Evolutionary conservation across 2,888 invertebrate species (phyloP), one percentile per base, ranked within the genome.

Genomic region (Andrena bucephala): DNA sequence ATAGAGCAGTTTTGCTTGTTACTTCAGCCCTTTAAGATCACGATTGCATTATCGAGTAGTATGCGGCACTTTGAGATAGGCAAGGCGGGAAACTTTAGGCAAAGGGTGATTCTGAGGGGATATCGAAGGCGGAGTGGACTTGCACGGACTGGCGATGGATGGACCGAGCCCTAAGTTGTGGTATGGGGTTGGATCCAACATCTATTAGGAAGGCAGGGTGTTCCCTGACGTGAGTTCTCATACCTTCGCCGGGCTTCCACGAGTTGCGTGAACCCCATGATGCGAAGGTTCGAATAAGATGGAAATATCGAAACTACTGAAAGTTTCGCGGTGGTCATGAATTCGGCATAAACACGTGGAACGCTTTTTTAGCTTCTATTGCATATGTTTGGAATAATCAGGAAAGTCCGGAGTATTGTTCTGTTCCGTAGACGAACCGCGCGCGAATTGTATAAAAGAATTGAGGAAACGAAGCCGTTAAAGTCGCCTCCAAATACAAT

Each of bases 231-330:
- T 5, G 36, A 36, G 52, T 20, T n/a, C 8, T 42, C 59, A 59
- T 65, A 78, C 42, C 42, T 42, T 42, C 42, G 13, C 16, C 16
- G 42, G 16, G 16, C 42, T 42, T 13, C 42, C 13, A 5, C 0
- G 16, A 16, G 42, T 42, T 13, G 13, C 42, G 4, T 1, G 13
- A 42, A 42, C 13, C 13, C 42, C 42, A 13, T 4, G 42, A 20
- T 0, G 54, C 3, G 24, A 13, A 13, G 24, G 42, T 42, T 42
- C 48, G 29, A 70, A 31, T 66, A n/a, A 57, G 10, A 57, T 60
- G 71, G 67, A 63, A 79, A 79, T 81, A 68, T 81, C 54, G 36
- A 54, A 27, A 62, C 48, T 33, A 13, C 33, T 24, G 65, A 70
- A 60, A 77, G 70, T 66, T 80, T 77, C 70, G 52, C 60, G 13